Evolutionary conservation across 53 echinoderm and acorn worm genomes (phyloP).

Genomic region (Holothuria leucospilota): DNA sequence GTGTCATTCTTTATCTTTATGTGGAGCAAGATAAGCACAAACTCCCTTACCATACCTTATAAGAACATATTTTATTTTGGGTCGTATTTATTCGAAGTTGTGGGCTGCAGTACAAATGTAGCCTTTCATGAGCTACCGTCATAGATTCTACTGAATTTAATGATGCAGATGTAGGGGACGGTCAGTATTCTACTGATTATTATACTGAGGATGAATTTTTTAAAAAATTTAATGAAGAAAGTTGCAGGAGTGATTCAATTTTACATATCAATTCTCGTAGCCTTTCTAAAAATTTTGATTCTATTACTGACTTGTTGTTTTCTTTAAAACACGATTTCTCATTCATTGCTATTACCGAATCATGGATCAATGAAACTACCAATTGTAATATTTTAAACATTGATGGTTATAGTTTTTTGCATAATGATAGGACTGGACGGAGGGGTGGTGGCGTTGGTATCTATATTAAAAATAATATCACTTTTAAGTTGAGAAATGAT

Average conservation of each 20-base stretch:
- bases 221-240: not conserved
- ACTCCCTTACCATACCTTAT: not conserved
- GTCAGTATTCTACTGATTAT: conserved; percentile 4
- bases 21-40: not conserved
- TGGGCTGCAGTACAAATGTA: not conserved
- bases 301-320: no score
- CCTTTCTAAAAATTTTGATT: not conserved
- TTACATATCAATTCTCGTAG: not conserved
- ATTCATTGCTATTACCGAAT: conserved; percentile 5
- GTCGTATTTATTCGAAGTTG: not conserved
- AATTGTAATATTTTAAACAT: conserved; percentile 21
- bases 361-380: conserved; percentile 12
- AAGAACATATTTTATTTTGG: not conserved
- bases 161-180: conserved; percentile 3
- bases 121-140: not conserved
- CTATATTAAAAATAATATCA: not conserved
- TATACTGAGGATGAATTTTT: not conserved
- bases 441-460: conserved; percentile 18
- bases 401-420: conserved; percentile 10
- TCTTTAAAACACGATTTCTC: not conserved
- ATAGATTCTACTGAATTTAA: conserved; percentile 5
- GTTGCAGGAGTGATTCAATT: not conserved
- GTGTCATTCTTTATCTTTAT: not conserved
- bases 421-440: not conserved
- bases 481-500: not conserved